phyloP scores from a whole-genome alignment of 2,113 vertebrate species.

The Megaleporinus macrocephalus region DNA sequence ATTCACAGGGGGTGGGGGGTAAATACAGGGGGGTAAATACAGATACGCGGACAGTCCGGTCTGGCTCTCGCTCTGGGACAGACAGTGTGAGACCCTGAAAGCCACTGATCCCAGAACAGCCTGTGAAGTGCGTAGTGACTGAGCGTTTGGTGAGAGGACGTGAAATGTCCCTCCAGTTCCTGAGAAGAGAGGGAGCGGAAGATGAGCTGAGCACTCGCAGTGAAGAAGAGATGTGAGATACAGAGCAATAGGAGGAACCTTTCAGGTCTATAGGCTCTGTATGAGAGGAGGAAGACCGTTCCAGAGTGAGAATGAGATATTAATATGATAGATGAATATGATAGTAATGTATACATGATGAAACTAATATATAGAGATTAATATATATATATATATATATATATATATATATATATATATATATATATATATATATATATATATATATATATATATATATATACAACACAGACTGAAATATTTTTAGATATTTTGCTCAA shows the following conservation, averaged over 20 bases:
- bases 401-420: too few species aligned
- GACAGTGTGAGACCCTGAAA: not conserved
- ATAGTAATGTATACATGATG: too few species aligned
- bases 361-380: too few species aligned
- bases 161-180: not conserved
- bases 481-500: too few species aligned
- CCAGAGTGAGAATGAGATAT: too few species aligned
- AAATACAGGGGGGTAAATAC: not conserved
- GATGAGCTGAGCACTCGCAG: not conserved
- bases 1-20: not conserved
- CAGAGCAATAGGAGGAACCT: not conserved
- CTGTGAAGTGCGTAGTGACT: not conserved
- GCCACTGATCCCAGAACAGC: not conserved
- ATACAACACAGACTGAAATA: too few species aligned
- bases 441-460: too few species aligned
- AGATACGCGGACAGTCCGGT: not conserved
- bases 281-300: too few species aligned
- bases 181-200: not conserved
- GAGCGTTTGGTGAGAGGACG: not conserved
- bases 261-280: not conserved
- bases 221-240: not conserved
- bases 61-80: not conserved
- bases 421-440: too few species aligned
- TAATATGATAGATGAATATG: too few species aligned
- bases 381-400: too few species aligned